Evolutionary conservation across 2,888 invertebrate genomes (phyloP), one percentile per base, ranked within the genome.

Genomic region (Pharmacophagus antenor): DNA sequence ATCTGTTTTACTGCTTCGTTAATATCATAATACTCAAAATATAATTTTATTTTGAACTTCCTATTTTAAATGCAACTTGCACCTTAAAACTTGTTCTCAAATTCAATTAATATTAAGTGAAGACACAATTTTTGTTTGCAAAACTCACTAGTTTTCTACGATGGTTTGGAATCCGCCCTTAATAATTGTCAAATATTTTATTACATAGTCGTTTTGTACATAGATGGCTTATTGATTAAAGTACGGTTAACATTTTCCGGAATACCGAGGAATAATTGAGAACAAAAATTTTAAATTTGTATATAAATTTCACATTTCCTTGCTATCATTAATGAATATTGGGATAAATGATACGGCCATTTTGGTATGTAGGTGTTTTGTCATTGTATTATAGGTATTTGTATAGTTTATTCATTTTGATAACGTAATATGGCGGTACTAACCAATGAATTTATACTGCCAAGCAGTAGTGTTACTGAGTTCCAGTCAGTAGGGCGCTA

Each of bases 191-290:
- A 69, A 58, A 62, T 66, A 67, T 70, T 67, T 68, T 66, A 15
- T 31, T 62, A 65, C 66, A 61, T 65, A 66, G 70, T 70, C 70
- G 69, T 71, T 68, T 69, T 77, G 76, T 78, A 78, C 65, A 77
- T 74, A 76, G 61, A 64, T 64, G 65, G 72, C 71, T 74, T 74
- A 66, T 62, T 65, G 63, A 62, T 52, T 58, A 17, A 31, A 31
- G 10, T 15, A 12, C 31, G 15, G 17, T n/a, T 17, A 18, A 2
- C 18, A 17, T 42, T n/a, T 12, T n/a, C n/a, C n/a, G n/a, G 17
- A 21, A 27, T 15, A 37, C n/a, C 17, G 12, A 44, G 8, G 42
- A 51, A 52, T 63, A 31, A 57, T 7, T 42, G 67, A 67, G 55
- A 64, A 65, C 47, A 64, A 65, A 64, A 69, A 67, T 66, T 66